Evolutionary conservation across 1,140 invertebrate genomes (phyloP), one percentile per base, ranked within the genome.

Genomic region (Mesaphorura yosii): DNA sequence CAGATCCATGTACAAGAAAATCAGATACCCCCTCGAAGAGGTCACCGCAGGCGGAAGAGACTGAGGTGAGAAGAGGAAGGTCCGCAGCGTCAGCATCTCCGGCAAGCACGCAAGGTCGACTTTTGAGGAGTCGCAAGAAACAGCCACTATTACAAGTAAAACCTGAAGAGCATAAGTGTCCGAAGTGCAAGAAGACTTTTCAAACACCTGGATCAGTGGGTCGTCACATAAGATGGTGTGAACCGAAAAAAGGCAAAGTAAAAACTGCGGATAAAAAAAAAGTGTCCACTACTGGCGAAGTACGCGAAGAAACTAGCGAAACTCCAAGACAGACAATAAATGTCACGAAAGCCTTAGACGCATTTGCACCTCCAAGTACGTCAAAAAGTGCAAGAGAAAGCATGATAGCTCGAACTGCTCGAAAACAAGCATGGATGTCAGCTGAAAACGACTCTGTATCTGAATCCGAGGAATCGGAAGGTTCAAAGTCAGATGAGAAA

Each of bases 401-500:
- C 25, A 53, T n/a, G 40, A 17, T 10, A 17, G 6, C 78, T 10
- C 40, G 7, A 12, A n/a, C 6, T 12, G 17, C 6, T 22, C 40
- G 40, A 42, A 22, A 19, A 42, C 7, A 19, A 12, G n/a, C 17
- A 17, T 17, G n/a, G 40, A n/a, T 46, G 12, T 10, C 44, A 46
- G 4, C 15, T 15, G 23, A 10, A 46, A 42, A 42, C 40, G 17
- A 10, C 40, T 42, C 10, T 19, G 23, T 19, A 42, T 10, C 17
- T 19, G 17, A 19, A 42, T 19, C 17, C 7, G 44, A 26, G 20
- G 29, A 46, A 27, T 37, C 78, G 7, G 79, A 79, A 66, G 68
- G 76, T 40, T 76, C 79, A 74, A 75, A 73, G 27, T 76, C 74
- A 59, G 77, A 78, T 57, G 75, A 77, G 62, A 66, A 75, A 31